These are phyloP conservation scores for Troglohyphantes excavatus DNA, from an alignment of 2,888 invertebrate genomes.

Conservation along the genomic window DNA sequence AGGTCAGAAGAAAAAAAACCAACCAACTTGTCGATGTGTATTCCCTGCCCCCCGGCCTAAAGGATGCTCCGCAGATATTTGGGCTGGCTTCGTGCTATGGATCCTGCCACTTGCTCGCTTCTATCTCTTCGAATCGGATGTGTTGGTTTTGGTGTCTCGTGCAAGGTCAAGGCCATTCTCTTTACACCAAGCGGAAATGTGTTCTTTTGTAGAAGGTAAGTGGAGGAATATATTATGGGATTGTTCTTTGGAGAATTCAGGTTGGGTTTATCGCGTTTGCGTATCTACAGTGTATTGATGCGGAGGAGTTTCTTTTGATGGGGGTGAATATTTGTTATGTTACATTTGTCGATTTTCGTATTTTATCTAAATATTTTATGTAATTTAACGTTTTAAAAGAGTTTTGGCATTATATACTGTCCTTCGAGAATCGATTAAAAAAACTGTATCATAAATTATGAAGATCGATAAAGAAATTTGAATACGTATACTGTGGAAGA, in stretches of 20 bases:
- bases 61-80: constrained; percentile 51
- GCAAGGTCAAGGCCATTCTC: constrained; percentile 64
- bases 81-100: constrained; percentile 15
- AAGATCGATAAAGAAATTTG: too few relatives aligned
- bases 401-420: too few relatives aligned
- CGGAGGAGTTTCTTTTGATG: too few relatives aligned
- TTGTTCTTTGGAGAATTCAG: background rate
- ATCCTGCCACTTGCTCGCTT: constrained; percentile 49
- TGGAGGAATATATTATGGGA: constrained; percentile 6
- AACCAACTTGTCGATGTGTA: background rate
- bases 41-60: constrained; percentile 25
- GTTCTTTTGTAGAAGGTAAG: constrained; percentile 2
- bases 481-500: too few relatives aligned
- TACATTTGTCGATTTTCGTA: too few relatives aligned
- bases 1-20: constrained; percentile 37
- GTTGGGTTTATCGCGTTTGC: background rate
- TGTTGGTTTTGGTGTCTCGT: background rate
- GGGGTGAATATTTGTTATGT: too few relatives aligned
- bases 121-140: constrained; percentile 24
- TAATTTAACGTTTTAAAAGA: too few relatives aligned
- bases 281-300: too few relatives aligned
- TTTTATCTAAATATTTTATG: too few relatives aligned
- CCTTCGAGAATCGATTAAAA: too few relatives aligned
- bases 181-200: constrained; percentile 52
- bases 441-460: too few relatives aligned